phyloP scores from a whole-genome alignment of 1,140 invertebrate species.

The Phthorimaea operculella region DNA sequence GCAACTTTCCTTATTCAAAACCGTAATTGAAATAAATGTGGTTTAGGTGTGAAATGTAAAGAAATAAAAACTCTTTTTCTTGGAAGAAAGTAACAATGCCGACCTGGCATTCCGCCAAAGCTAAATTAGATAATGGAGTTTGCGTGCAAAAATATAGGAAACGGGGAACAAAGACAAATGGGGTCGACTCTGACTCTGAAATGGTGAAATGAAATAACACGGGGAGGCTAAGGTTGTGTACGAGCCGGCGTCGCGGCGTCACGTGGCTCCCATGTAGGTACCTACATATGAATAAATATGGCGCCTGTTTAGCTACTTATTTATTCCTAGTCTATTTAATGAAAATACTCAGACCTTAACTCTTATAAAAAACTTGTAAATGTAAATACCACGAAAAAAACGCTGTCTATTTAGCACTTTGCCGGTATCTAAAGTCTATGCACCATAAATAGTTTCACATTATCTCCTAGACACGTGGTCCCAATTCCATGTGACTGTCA shows the following conservation, averaged over 20 bases:
- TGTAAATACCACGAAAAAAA: too few relatives aligned
- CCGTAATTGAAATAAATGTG: constrained; percentile 42
- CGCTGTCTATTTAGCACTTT: too few relatives aligned
- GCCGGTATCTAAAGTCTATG: too few relatives aligned
- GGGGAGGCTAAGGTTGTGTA: constrained; percentile 40
- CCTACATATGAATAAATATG: constrained; percentile 8
- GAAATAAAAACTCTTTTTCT: constrained; percentile 55
- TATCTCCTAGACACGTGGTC: too few relatives aligned
- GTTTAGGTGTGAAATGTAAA: constrained; percentile 52
- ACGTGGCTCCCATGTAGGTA: constrained; percentile 25
- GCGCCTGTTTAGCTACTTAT: too few relatives aligned
- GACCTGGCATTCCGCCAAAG: constrained; percentile 64
- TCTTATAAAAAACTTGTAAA: too few relatives aligned
- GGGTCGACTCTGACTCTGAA: constrained; percentile 58
- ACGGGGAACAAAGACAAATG: constrained; percentile 65
- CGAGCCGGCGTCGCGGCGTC: constrained; percentile 25
- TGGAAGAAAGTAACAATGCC: constrained; percentile 56
- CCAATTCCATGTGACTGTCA: too few relatives aligned
- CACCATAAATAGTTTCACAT: too few relatives aligned
- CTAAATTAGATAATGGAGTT: constrained; percentile 68
- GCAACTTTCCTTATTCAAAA: constrained; percentile 14
- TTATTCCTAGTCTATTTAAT: too few relatives aligned
- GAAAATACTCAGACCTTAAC: too few relatives aligned
- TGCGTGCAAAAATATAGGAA: constrained; percentile 68
- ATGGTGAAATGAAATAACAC: constrained; percentile 60